These are phyloP conservation scores for Leptinotarsa tumamoca DNA, from an alignment of 2,888 invertebrate genomes.

Conservation along the genomic window DNA sequence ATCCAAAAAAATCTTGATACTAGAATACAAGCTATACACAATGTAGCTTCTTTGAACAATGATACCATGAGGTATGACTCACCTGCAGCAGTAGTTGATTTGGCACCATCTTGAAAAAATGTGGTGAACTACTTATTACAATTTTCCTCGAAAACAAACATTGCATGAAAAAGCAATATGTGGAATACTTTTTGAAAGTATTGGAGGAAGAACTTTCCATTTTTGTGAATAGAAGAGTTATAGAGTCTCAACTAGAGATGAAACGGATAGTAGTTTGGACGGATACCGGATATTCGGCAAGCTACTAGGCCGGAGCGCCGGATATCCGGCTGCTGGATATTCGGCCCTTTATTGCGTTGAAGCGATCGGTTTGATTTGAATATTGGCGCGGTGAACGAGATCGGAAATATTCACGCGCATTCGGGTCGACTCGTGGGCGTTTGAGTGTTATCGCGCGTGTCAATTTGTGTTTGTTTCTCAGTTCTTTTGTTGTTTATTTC, in stretches of 20 bases:
- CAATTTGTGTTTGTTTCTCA: neutral
- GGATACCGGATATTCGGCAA: too few relatives aligned
- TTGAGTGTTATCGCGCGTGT: too few relatives aligned
- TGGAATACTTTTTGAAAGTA: neutral
- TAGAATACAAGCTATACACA: neutral
- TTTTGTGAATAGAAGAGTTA: neutral
- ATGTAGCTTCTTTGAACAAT: neutral
- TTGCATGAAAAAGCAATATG: neutral
- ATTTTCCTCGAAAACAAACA: neutral
- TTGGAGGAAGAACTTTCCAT: neutral
- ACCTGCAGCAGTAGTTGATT: neutral
- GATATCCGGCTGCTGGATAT: too few relatives aligned
- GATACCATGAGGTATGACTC: neutral
- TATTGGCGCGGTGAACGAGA: too few relatives aligned
- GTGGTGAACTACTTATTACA: neutral
- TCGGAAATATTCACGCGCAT: too few relatives aligned
- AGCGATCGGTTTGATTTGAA: too few relatives aligned
- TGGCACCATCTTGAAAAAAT: neutral
- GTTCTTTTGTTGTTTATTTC: conserved; percentile 40
- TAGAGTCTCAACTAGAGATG: neutral
- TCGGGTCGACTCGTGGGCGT: too few relatives aligned
- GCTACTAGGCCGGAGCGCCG: too few relatives aligned
- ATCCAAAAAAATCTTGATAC: neutral
- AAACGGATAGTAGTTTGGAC: too few relatives aligned
- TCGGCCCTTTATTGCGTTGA: too few relatives aligned